A percentile compares a stretch with the other conserved stretches of the same genome.
Evolutionary conservation across 2,113 vertebrate species (phyloP).

Genomic region (mouse (Mus musculus)): DNA sequence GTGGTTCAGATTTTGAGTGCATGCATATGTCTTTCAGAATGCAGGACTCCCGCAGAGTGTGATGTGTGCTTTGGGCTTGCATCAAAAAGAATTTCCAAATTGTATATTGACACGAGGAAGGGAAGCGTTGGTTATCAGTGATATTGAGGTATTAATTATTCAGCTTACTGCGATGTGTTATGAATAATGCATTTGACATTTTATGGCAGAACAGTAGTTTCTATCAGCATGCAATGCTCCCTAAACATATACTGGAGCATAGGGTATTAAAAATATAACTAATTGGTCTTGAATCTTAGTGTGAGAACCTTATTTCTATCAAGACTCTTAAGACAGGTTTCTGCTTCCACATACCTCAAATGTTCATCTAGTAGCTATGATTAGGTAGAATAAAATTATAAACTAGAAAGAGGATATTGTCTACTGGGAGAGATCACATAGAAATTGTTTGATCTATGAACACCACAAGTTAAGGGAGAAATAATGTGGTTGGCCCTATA

Average conservation of each 20-base stretch:
- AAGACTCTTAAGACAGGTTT: neutral
- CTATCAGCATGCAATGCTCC: slow-evolving; percentile 17
- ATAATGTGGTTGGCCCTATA: neutral
- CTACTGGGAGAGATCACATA: neutral
- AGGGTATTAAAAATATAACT: neutral
- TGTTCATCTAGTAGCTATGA: neutral
- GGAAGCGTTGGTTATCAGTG: slow-evolving; percentile 56
- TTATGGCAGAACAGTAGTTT: slow-evolving; percentile 40
- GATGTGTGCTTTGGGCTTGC: slow-evolving; percentile 34
- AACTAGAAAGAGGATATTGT: neutral
- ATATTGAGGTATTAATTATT: slow-evolving; percentile 74
- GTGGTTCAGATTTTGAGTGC: slow-evolving; percentile 39
- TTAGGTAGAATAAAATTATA: neutral
- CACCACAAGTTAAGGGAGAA: neutral
- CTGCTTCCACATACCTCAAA: neutral
- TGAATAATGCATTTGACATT: slow-evolving; percentile 71
- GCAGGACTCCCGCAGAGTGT: slow-evolving; percentile 42
- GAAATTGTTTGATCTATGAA: neutral
- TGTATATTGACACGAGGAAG: slow-evolving; percentile 60
- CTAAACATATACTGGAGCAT: slow-evolving; percentile 3
- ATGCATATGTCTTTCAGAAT: slow-evolving; percentile 57
- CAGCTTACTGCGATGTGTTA: slow-evolving; percentile 53
- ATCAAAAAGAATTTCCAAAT: slow-evolving; percentile 80
- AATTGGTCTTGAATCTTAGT: slow-evolving; percentile 24
- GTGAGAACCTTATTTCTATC: slow-evolving; percentile 5